Evolutionary conservation across 2,113 vertebrate genomes (phyloP), one percentile per base, ranked within the genome.

Genomic region (Eulemur rufifrons): DNA sequence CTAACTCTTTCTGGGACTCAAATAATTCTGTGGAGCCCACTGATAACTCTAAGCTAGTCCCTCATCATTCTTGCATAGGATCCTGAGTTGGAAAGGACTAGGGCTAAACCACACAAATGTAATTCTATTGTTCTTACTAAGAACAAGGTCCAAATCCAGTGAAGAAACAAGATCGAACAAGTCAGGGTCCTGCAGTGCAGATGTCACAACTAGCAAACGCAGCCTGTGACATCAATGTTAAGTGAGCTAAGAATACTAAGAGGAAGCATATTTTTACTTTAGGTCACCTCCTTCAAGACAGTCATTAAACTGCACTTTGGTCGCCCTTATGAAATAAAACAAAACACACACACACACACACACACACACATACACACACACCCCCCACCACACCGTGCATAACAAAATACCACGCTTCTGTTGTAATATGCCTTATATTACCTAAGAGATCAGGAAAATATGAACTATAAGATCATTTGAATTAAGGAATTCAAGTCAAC

Each of bases 391-490:
- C 15, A 82, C n/a, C 14, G 64, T 54, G 10, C 32, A 74, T 1
- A 87, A 78, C 29, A 87, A 69, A 95, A 93, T 3, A 42, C 34
- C 39, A 63, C 80, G 32, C 2, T 61, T 91, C 63, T 95, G n/a
- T 23, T 61, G 64, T 85, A 73, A 73, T 64, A 92, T 64, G 56
- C 25, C n/a, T 84, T 3, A 11, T 5, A 27, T 66, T 59, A 66
- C 23, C 17, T 68, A 82, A 61, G 80, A 91, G 56, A 69, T 66
- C 59, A 94, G 37, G 37, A 88, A 95, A 59, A 50, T 73, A 77
- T 78, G 71, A 78, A 91, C 39, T 42, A 86, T 29, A 83, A 91
- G 61, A 92, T 10, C 76, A 64, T 47, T 88, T 92, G 71, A 86
- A 45, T 52, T 86, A 20, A 77, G 32, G 54, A 21, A 77, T 56